phyloP scores from a whole-genome alignment of 2,888 invertebrate species.

The Lasius platythorax region DNA sequence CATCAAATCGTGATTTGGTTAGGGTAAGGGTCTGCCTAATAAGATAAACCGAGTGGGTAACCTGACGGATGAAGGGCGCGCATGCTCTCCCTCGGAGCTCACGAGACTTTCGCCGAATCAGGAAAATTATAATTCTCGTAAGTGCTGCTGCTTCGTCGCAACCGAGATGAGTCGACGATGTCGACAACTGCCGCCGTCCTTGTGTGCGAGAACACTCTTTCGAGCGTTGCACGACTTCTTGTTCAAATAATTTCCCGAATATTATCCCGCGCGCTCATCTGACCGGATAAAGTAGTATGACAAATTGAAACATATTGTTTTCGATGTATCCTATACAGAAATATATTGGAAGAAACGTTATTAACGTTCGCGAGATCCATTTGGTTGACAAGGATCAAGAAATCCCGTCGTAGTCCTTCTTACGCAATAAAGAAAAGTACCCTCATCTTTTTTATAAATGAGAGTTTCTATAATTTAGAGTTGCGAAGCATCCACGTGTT shows the following conservation, averaged over 20 bases:
- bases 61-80: constrained; percentile 49
- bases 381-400: constrained; percentile 18
- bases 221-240: constrained; percentile 14
- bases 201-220: constrained; percentile 16
- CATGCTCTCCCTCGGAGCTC: constrained; percentile 47
- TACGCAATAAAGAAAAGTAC: neutral
- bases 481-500: neutral
- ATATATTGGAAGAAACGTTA: constrained; percentile 24
- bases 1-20: constrained; percentile 65
- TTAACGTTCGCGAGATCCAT: constrained; percentile 25
- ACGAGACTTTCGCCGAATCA: constrained; percentile 72
- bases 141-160: constrained; percentile 61
- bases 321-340: neutral
- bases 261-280: constrained; percentile 1
- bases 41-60: constrained; percentile 69
- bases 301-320: constrained; percentile 56
- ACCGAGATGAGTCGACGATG: constrained; percentile 14
- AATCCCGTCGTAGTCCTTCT: neutral
- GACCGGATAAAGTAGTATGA: constrained; percentile 31
- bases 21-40: constrained; percentile 59
- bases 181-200: neutral
- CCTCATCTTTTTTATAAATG: neutral
- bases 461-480: neutral
- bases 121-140: constrained; percentile 75
- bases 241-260: constrained; percentile 46